These are phyloP conservation scores for Periplaneta americana DNA, from an alignment of 1,140 invertebrate genomes.

Conservation along the genomic window DNA sequence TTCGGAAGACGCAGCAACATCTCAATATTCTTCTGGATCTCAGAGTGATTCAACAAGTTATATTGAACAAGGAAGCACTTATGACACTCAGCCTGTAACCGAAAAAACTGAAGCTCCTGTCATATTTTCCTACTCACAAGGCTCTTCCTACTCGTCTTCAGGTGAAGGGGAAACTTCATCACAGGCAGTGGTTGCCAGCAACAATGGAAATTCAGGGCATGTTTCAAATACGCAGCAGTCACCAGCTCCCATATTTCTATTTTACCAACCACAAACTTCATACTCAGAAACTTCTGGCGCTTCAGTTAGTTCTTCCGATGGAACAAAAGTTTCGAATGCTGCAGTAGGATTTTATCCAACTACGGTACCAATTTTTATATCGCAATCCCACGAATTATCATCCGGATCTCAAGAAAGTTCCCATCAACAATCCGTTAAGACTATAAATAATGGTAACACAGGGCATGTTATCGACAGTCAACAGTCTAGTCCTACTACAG, in stretches of 20 bases:
- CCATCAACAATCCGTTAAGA: neutral
- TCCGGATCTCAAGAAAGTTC: neutral
- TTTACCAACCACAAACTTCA: neutral
- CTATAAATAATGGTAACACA: neutral
- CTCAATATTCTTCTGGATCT: neutral
- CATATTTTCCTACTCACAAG: neutral
- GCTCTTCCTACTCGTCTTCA: no score
- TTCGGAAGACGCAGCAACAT: neutral
- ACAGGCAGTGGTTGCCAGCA: neutral
- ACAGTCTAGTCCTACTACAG: neutral
- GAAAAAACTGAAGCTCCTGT: neutral
- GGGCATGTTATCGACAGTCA: neutral
- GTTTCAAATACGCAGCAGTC: neutral
- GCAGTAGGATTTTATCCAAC: neutral
- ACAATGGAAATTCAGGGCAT: no score
- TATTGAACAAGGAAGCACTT: neutral
- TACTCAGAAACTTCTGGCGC: neutral
- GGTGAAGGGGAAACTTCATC: neutral
- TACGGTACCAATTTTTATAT: neutral
- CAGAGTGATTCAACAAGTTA: neutral
- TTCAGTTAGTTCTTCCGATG: neutral
- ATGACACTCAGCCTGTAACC: neutral
- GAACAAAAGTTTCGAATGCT: neutral
- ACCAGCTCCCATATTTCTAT: neutral
- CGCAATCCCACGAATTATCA: neutral